Percentiles rank a stretch among this genome's conserved stretches.
phyloP scores from a whole-genome alignment of 2,888 invertebrate genomes.

The Stenichneumon culpator region DNA sequence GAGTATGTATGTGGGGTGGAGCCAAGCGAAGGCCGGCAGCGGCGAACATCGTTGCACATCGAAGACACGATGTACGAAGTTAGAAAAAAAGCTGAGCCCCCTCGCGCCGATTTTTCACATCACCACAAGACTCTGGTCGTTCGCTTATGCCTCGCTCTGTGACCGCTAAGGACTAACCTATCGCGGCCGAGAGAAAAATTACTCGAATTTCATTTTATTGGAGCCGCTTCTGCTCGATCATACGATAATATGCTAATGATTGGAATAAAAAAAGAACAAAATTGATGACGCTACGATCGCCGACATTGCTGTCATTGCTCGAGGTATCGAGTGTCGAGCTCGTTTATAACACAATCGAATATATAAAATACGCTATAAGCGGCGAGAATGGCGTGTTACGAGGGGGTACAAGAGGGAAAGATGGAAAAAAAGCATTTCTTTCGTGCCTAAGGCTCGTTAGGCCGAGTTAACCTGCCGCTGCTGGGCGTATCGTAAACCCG shows the following conservation, averaged over 20 bases:
- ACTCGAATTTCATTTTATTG: neutral
- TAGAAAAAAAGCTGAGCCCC: neutral
- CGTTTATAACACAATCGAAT: neutral
- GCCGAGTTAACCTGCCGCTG: conserved; percentile 1
- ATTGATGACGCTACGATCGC: neutral
- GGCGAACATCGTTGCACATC: conserved; percentile 2
- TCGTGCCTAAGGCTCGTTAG: neutral
- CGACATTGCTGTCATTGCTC: neutral
- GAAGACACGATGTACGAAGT: neutral
- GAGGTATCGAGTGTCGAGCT: neutral
- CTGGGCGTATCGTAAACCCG: conserved; percentile 17
- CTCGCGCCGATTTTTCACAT: conserved; percentile 25
- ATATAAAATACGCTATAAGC: neutral
- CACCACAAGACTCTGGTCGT: neutral
- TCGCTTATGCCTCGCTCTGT: conserved; percentile 14
- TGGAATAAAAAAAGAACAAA: too few species aligned
- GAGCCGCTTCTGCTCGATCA: neutral
- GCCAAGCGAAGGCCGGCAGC: neutral
- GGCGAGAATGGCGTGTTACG: neutral
- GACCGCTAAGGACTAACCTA: conserved; percentile 13
- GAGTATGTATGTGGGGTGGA: conserved; percentile 29
- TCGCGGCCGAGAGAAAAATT: neutral
- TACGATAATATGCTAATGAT: neutral
- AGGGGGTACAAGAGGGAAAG: conserved; percentile 20
- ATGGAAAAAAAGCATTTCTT: conserved; percentile 23